A percentile compares a stretch with the other conserved stretches of the same genome.
Conservation (phyloP, 2,797 vertebrate species). For the Melanotaenia nigrans region DNA sequence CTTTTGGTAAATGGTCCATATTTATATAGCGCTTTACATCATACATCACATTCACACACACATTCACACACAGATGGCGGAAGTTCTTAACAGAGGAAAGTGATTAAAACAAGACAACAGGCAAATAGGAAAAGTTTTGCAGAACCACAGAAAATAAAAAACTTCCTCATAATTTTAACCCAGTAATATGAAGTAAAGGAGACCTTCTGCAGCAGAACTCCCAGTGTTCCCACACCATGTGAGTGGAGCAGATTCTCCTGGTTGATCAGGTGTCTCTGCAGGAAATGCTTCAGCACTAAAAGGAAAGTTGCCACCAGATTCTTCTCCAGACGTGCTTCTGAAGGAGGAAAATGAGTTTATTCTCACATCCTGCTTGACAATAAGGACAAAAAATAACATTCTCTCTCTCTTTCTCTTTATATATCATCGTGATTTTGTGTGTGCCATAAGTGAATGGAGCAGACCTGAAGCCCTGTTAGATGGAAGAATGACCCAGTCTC, state of each 20-base stretch:
- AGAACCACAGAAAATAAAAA: neutral
- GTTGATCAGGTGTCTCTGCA: slow-evolving; percentile 94
- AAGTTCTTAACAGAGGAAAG: neutral
- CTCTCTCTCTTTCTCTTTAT: no score
- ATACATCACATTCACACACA: no score
- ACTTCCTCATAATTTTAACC: neutral
- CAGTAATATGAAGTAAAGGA: no score
- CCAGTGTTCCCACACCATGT: slow-evolving; percentile 88
- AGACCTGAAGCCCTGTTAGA: slow-evolving; percentile 94
- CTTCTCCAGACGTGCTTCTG: slow-evolving; percentile 96
- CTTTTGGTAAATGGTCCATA: no score
- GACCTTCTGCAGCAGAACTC: slow-evolving; percentile 92
- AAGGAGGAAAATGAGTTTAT: slow-evolving; percentile 9
- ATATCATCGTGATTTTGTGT: no score
- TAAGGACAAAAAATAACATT: no score
- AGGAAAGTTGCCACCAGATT: slow-evolving; percentile 94
- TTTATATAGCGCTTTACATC: no score
- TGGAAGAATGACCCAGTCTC: slow-evolving; percentile 90
- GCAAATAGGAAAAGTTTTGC: neutral
- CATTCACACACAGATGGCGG: no score
- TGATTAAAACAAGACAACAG: neutral
- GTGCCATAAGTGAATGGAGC: neutral
- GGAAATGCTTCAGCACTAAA: slow-evolving; percentile 94
- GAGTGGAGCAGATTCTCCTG: slow-evolving; percentile 94
- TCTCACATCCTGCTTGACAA: neutral